Evolutionary conservation across 1,140 invertebrate species (phyloP), one percentile per base, ranked within the genome.

Genomic region (Paracyclopina nana): DNA sequence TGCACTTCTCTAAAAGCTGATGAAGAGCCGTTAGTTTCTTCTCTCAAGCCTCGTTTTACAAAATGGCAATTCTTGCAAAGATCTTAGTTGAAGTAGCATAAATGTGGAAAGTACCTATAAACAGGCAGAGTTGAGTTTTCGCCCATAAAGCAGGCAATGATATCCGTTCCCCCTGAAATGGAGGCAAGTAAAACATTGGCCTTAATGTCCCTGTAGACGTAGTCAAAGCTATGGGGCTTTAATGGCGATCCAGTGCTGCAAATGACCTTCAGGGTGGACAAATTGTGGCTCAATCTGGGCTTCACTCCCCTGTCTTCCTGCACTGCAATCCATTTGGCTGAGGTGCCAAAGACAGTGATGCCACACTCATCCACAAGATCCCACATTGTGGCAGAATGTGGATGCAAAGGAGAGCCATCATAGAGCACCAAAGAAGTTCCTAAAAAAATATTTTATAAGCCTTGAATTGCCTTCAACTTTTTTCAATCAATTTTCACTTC

Each of bases 161-260:
- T 73, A 59, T 74, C 73, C 14, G 72, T 74, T 6, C 72, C 73
- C 53, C 73, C 72, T 53, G 69, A 66, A 44, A 74, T 73, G 6
- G 72, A 73, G 22, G 68, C 71, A 22, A 76, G 63, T 5, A 73
- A 55, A 3, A 76, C 55, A 55, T 73, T 65, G 26, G 59, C 58
- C 52, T 73, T 73, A n/a, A 76, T 64, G 28, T 68, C 56, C 8
- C 58, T 60, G 57, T 74, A 74, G 3, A 76, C 69, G 60, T 71
- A 76, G 16, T 71, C 67, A 60, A 68, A 76, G 25, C 62, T 66
- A 46, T 64, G 57, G 20, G 70, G 64, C 53, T 68, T 69, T 12
- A 76, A 58, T 1, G 73, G 72, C 22, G 72, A 74, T 4, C 73
- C 73, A 4, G 73, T 75, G 0, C 71, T 72, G 18, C 73, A 57